Percentiles rank a stretch among this genome's conserved stretches.
phyloP scores from a whole-genome alignment of 92 coral and sea anemone genomes.

The Paragorgia papillata region DNA sequence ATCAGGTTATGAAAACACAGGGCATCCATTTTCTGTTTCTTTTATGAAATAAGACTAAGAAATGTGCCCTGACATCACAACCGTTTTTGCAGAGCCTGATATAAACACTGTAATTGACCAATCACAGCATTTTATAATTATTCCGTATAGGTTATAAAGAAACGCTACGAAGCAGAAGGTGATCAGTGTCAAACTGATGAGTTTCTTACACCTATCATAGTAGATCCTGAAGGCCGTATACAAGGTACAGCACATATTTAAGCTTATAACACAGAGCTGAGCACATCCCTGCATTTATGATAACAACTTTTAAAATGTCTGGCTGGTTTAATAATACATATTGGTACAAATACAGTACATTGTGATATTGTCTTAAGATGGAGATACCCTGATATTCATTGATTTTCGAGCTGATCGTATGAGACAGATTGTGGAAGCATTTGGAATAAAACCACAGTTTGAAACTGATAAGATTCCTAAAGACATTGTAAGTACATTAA shows the following conservation, averaged over 20 bases:
- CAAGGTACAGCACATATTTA: conserved; percentile 72
- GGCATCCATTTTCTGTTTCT: too few species aligned
- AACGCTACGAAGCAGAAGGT: conserved; percentile 87
- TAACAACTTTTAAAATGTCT: too few species aligned
- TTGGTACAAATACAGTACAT: too few species aligned
- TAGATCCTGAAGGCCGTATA: conserved; percentile 90
- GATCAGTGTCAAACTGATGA: conserved; percentile 94
- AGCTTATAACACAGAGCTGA: too few species aligned
- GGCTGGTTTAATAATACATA: too few species aligned
- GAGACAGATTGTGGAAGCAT: conserved; percentile 93
- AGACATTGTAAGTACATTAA: conserved; percentile 66
- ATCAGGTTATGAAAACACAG: too few species aligned
- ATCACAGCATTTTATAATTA: neutral
- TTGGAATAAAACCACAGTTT: conserved; percentile 96
- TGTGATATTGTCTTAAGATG: conserved; percentile 68
- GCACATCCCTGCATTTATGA: neutral
- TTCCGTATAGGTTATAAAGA: conserved; percentile 73
- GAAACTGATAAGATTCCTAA: conserved; percentile 88
- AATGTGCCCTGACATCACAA: too few species aligned
- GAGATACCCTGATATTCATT: conserved; percentile 86
- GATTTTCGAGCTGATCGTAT: conserved; percentile 96
- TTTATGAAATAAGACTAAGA: too few species aligned
- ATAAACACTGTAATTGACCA: too few species aligned
- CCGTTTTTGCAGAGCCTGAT: too few species aligned
- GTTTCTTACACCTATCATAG: conserved; percentile 88